Conservation (phyloP, 2,113 vertebrate genomes). For the Puntigrus tetrazona region DNA sequence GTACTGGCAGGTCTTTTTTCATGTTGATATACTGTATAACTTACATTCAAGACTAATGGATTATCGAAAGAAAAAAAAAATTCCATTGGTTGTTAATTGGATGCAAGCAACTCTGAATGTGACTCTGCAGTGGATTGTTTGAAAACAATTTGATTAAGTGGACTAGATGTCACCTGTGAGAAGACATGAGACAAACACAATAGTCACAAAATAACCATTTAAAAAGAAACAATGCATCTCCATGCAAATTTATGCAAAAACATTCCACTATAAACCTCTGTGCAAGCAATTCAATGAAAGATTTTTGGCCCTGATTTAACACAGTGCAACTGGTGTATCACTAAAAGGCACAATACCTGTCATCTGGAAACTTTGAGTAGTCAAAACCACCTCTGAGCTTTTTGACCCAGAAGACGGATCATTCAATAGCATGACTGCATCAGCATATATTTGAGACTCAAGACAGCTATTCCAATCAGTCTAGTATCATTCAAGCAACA, state of each 20-base stretch:
- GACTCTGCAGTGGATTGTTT: too few species aligned
- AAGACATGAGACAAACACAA: too few species aligned
- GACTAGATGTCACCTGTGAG: too few species aligned
- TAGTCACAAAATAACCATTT: too few species aligned
- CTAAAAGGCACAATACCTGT: background rate
- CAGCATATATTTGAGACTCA: background rate
- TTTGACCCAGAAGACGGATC: constrained; percentile 25
- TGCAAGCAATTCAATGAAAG: background rate
- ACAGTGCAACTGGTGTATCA: background rate
- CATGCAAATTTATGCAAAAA: background rate
- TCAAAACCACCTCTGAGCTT: background rate
- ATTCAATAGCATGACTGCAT: background rate
- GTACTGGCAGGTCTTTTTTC: too few species aligned
- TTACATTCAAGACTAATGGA: too few species aligned
- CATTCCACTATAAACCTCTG: background rate
- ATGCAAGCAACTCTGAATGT: too few species aligned
- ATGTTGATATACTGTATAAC: background rate
- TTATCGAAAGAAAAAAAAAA: too few species aligned
- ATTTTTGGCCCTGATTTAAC: background rate
- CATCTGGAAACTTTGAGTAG: background rate
- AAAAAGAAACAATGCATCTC: background rate
- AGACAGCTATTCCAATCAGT: background rate
- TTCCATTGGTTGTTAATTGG: too few species aligned
- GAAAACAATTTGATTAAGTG: too few species aligned
- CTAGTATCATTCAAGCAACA: background rate